phyloP scores from a whole-genome alignment of 2,888 invertebrate genomes.

The Cataglyphis cursor region DNA sequence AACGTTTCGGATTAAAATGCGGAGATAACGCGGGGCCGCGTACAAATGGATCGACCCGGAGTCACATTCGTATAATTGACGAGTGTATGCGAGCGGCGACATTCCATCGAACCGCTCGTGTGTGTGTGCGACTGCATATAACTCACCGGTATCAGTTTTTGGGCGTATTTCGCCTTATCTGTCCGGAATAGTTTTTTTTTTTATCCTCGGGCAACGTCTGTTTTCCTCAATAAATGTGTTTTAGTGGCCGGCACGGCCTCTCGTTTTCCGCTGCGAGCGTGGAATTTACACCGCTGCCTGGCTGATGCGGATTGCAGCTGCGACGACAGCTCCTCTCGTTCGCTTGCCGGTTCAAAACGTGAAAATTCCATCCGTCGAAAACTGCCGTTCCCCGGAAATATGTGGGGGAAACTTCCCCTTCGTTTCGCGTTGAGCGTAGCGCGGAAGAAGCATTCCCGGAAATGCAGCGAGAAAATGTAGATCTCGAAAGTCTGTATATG shows the following conservation, averaged over 20 bases:
- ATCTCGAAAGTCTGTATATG: neutral
- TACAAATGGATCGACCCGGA: conserved; percentile 18
- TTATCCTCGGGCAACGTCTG: conserved; percentile 36
- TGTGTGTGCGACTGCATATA: conserved; percentile 21
- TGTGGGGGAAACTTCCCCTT: neutral
- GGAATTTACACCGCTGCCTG: neutral
- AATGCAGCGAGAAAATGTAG: neutral
- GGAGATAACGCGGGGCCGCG: conserved; percentile 43
- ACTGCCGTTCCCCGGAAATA: neutral
- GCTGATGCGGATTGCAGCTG: neutral
- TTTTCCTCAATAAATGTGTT: conserved; percentile 59
- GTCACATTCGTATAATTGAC: conserved; percentile 32
- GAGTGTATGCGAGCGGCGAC: neutral
- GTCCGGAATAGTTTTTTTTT: conserved; percentile 39
- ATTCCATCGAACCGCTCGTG: conserved; percentile 16
- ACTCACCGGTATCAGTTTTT: conserved; percentile 63
- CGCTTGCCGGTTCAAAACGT: neutral
- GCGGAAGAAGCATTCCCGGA: neutral
- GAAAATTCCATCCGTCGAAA: conserved; percentile 18
- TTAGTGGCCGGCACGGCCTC: conserved; percentile 17
- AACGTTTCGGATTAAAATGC: conserved; percentile 56
- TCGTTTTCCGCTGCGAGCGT: conserved; percentile 23
- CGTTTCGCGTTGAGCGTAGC: neutral
- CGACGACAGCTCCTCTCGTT: conserved; percentile 10
- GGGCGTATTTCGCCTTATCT: conserved; percentile 65